Evolutionary conservation across 2,888 invertebrate genomes (phyloP).

Genomic region (Andrena bucephala): DNA sequence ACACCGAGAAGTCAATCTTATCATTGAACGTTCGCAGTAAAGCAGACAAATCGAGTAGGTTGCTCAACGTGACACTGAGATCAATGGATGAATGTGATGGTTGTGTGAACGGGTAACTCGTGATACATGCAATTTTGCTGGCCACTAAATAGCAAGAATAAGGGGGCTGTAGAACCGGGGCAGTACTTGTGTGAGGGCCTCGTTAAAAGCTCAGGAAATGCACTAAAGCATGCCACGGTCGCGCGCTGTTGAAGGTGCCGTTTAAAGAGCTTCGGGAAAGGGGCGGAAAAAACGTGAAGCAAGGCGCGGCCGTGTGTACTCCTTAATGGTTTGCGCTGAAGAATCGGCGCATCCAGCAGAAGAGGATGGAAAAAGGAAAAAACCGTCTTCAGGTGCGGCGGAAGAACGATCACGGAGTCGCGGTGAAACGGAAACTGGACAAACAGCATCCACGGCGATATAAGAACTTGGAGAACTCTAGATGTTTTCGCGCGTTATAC

Average conservation of each 20-base stretch:
- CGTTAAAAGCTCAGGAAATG: conserved; percentile 80
- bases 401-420: conserved; percentile 3
- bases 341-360: conserved; percentile 60
- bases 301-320: conserved; percentile 73
- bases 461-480: neutral
- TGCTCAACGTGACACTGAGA: neutral
- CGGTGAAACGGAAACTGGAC: conserved; percentile 9
- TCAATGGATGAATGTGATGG: neutral
- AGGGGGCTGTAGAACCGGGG: conserved; percentile 25
- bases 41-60: neutral
- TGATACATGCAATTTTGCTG: conserved; percentile 35
- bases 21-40: too few species aligned
- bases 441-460: neutral
- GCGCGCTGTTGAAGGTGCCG: conserved; percentile 69
- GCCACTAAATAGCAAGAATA: conserved; percentile 61
- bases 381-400: conserved; percentile 4
- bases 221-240: conserved; percentile 68
- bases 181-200: conserved; percentile 74
- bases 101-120: neutral
- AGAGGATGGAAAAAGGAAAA: conserved; percentile 21
- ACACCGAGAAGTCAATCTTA: too few species aligned
- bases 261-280: conserved; percentile 76
- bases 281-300: conserved; percentile 64
- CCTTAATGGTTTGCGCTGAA: conserved; percentile 74
- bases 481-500: too few species aligned